Percentiles rank a stretch among this genome's conserved stretches.
These are phyloP conservation scores for Gortyna flavago DNA, from an alignment of 2,888 invertebrate genomes.

Conservation along the genomic window DNA sequence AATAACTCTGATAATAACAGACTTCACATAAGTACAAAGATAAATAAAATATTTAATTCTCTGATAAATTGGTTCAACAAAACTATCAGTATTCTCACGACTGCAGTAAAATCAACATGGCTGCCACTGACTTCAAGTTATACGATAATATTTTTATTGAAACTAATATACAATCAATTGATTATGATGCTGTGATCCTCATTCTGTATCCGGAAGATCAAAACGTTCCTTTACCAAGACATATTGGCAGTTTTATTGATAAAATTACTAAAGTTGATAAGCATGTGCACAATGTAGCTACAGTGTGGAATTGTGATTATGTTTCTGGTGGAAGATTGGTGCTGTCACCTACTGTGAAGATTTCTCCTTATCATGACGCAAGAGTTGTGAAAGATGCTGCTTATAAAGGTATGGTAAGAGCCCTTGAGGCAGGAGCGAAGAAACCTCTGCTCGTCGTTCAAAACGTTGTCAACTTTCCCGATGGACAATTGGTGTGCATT, in stretches of 20 bases:
- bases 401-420: conserved; percentile 93
- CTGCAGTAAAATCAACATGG: conserved; percentile 17
- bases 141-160: conserved; percentile 87
- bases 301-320: conserved; percentile 91
- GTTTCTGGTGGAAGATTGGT: conserved; percentile 92
- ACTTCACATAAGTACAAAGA: conserved; percentile 12
- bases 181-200: conserved; percentile 91
- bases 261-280: conserved; percentile 80
- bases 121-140: conserved; percentile 74
- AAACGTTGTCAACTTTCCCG: conserved; percentile 91
- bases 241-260: conserved; percentile 81
- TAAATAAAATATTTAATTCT: conserved; percentile 27
- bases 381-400: conserved; percentile 92
- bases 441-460: conserved; percentile 94
- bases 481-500: conserved; percentile 94
- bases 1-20: conserved; percentile 26
- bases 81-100: conserved; percentile 30
- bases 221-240: conserved; percentile 82
- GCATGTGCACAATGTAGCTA: conserved; percentile 86
- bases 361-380: conserved; percentile 91
- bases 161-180: conserved; percentile 82
- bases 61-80: conserved; percentile 7
- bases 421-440: conserved; percentile 95
- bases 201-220: conserved; percentile 89
- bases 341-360: conserved; percentile 93